These are phyloP conservation scores for Scolanthus callimorphus DNA, from an alignment of 92 coral and sea anemone genomes.

Conservation along the genomic window DNA sequence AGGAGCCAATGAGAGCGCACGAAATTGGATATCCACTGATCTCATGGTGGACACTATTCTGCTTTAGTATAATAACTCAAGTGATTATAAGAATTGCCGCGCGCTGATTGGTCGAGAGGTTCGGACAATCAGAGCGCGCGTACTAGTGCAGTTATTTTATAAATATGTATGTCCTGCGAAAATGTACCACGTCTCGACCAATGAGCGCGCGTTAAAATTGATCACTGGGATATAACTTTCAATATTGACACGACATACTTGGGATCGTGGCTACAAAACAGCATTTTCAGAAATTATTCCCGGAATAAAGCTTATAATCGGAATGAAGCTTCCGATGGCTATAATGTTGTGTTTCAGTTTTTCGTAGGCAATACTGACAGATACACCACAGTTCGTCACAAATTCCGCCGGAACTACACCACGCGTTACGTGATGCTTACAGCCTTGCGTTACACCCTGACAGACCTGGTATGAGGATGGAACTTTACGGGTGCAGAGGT, in stretches of 20 bases:
- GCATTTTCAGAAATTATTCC: too few relatives aligned
- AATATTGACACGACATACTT: neutral
- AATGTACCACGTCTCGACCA: too few relatives aligned
- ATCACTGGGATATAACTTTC: neutral
- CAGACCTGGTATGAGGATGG: constrained; percentile 31
- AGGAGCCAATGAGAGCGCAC: too few relatives aligned
- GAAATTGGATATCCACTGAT: too few relatives aligned
- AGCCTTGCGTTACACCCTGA: constrained; percentile 1
- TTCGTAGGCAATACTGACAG: constrained; percentile 31
- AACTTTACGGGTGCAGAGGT: constrained; percentile 45
- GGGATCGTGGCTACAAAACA: neutral
- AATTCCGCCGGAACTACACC: constrained; percentile 36
- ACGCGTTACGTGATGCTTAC: constrained; percentile 35
- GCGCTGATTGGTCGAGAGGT: too few relatives aligned
- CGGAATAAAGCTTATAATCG: too few relatives aligned
- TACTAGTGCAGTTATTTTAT: too few relatives aligned
- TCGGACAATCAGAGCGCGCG: too few relatives aligned
- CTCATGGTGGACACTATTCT: too few relatives aligned
- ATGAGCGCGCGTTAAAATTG: neutral
- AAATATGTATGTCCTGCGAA: too few relatives aligned
- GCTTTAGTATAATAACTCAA: too few relatives aligned
- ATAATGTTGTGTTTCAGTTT: constrained; percentile 10
- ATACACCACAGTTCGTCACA: constrained; percentile 27
- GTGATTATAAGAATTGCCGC: too few relatives aligned
- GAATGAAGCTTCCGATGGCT: neutral